phyloP scores from a whole-genome alignment of 2,113 vertebrate genomes.

The Agapornis roseicollis region DNA sequence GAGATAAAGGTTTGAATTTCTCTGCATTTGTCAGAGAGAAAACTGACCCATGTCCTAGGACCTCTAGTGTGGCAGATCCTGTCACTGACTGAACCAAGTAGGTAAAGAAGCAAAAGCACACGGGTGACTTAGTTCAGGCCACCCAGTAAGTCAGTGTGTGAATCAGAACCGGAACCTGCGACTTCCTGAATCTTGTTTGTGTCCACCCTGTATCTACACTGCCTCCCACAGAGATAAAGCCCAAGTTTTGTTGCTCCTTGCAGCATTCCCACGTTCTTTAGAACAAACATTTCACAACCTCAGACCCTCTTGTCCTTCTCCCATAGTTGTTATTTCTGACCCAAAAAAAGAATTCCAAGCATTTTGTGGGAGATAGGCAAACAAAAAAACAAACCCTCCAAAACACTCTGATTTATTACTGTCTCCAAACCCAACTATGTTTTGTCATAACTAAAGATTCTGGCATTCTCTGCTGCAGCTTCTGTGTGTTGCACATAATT shows the following conservation, averaged over 20 bases:
- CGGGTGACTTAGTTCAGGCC: background rate
- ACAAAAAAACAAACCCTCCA: constrained; percentile 48
- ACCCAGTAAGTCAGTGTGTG: background rate
- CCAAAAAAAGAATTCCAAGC: constrained; percentile 44
- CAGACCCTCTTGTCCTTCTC: constrained; percentile 51
- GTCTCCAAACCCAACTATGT: background rate
- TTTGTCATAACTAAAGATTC: constrained; percentile 27
- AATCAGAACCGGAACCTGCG: background rate
- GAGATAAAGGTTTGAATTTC: background rate
- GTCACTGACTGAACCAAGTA: background rate
- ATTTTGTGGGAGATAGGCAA: constrained; percentile 51
- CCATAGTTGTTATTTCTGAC: constrained; percentile 54
- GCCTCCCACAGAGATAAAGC: constrained; percentile 43
- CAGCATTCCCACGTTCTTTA: constrained; percentile 53
- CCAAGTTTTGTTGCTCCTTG: background rate
- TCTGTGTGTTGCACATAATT: background rate
- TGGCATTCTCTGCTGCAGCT: background rate
- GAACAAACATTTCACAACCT: constrained; percentile 61
- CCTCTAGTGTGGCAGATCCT: background rate
- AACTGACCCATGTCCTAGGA: background rate
- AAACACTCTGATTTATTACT: constrained; percentile 40
- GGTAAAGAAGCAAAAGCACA: background rate
- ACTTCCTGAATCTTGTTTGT: background rate
- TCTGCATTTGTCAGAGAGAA: background rate
- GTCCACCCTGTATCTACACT: background rate